Evolutionary conservation across 2,888 invertebrate genomes (phyloP).

Genomic region (Nudaria mundana): DNA sequence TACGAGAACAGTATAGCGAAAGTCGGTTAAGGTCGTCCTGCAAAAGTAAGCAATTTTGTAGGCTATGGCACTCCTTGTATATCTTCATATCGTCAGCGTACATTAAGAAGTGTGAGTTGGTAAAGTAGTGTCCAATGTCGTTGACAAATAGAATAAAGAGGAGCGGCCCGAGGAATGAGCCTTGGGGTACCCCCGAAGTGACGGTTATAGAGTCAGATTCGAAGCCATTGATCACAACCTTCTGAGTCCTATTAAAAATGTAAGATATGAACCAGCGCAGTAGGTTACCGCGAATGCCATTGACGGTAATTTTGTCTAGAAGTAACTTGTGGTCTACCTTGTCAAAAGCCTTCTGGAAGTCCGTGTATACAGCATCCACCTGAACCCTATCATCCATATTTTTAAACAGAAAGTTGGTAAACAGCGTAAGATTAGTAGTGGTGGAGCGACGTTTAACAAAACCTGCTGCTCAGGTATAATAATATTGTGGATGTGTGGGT

Average conservation of each 20-base stretch:
- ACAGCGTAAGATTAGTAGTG: not conserved
- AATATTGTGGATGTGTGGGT: not conserved
- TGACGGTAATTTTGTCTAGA: not conserved
- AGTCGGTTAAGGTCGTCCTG: too few relatives aligned
- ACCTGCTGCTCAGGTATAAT: slow-evolving; percentile 1
- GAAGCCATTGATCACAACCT: not conserved
- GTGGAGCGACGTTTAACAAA: slow-evolving; percentile 1
- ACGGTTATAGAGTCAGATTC: not conserved
- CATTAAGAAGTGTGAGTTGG: not conserved
- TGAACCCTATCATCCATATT: not conserved
- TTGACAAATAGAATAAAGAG: not conserved
- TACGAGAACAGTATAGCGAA: not conserved
- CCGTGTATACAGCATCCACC: not conserved
- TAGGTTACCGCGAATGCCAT: not conserved
- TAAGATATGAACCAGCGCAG: not conserved
- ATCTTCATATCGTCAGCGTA: not conserved
- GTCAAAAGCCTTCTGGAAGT: not conserved
- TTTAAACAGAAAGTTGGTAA: not conserved
- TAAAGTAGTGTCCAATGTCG: not conserved
- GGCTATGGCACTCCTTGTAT: not conserved
- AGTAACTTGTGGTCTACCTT: not conserved
- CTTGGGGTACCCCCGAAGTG: not conserved
- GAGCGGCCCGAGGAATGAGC: not conserved
- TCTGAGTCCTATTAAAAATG: not conserved
- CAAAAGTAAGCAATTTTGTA: too few relatives aligned